Evolutionary conservation across 2,888 invertebrate species (phyloP), one percentile per base, ranked within the genome.

Genomic region (Tridacna crocea): DNA sequence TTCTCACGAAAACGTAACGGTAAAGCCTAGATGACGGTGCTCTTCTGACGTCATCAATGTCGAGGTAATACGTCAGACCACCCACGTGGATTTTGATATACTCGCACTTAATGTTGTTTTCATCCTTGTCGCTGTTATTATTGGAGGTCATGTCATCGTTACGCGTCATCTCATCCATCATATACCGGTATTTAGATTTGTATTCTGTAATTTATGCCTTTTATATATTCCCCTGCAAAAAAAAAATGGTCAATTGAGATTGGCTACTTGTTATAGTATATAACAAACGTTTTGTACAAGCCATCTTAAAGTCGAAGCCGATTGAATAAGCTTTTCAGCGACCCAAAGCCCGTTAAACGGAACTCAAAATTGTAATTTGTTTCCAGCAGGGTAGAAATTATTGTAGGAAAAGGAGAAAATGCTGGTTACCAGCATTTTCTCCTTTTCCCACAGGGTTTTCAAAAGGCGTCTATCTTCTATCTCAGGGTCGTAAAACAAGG

Each of bases 11-110:
- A 11, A 82, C 78, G 36, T 73, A 72, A 26, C 51, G 73, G 60
- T 80, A 79, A 0, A 86, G 61, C 12, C 72, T 70, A 24, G 86
- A 83, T 22, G 80, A 82, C 15, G 83, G 86, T 12, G 79, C 76
- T 3, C 86, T 70, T 15, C 83, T 61, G 60, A 86, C 60, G 70
- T 83, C 80, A 48, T 83, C 82, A 46, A 83, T 46, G 11, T 86
- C 86, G 0, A 86, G 58, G 24, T 83, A 75, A 26, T 83, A 86
- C 27, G 76, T 79, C 26, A 51, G 61, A 17, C 86, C 86, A 24
- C 79, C 80, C 3, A 86, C 76, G 60, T 68, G 77, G 11, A 86
- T 79, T 0, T 51, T 74, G 15, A 82, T 78, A 27, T 66, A 47
- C 6, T 79, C 80, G 15, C 70, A 55, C 47, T 65, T 58, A 0